A percentile compares a stretch with the other conserved stretches of the same genome.
Evolutionary conservation across 2,797 vertebrate genomes (phyloP).

Genomic region (Rhabdomys pumilio): DNA sequence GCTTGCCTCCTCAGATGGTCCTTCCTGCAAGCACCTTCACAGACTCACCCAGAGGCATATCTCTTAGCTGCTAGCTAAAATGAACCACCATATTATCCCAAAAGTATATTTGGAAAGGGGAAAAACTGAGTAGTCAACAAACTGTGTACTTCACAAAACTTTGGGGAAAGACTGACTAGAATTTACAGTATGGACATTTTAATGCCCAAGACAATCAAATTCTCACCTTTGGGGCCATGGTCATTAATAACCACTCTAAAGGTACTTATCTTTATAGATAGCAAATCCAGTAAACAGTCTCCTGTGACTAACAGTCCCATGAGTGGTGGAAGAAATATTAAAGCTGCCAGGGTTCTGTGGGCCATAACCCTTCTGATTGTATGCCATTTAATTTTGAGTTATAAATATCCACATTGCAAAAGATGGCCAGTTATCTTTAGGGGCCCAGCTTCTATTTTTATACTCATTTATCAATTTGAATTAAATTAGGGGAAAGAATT

Average conservation of each 20-base stretch:
- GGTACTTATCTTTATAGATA: slow-evolving; percentile 58
- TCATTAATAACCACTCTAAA: slow-evolving; percentile 77
- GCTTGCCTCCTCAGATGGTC: too few species aligned
- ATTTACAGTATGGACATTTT: slow-evolving; percentile 69
- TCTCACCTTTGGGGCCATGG: slow-evolving; percentile 74
- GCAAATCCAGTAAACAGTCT: slow-evolving; percentile 60
- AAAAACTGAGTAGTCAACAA: slow-evolving; percentile 16
- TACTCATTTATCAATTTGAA: slow-evolving; percentile 74
- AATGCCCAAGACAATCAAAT: slow-evolving; percentile 57
- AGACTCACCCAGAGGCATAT: too few species aligned
- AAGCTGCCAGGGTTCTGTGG: slow-evolving; percentile 49
- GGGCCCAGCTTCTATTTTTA: slow-evolving; percentile 63
- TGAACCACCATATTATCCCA: not conserved
- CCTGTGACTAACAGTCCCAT: not conserved
- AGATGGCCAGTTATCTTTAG: slow-evolving; percentile 58
- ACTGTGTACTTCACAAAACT: slow-evolving; percentile 47
- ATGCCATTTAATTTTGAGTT: slow-evolving; percentile 66
- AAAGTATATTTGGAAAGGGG: slow-evolving; percentile 29
- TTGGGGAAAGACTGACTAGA: slow-evolving; percentile 50
- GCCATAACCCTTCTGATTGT: slow-evolving; percentile 61
- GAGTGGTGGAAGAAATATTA: slow-evolving; percentile 72
- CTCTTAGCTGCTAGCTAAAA: not conserved
- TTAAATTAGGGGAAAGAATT: slow-evolving; percentile 70
- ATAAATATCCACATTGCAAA: slow-evolving; percentile 33
- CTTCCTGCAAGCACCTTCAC: not conserved